Percentiles rank a stretch among this genome's conserved stretches.
Conservation (phyloP, 1,140 invertebrate species). For the Capitella teleta region DNA sequence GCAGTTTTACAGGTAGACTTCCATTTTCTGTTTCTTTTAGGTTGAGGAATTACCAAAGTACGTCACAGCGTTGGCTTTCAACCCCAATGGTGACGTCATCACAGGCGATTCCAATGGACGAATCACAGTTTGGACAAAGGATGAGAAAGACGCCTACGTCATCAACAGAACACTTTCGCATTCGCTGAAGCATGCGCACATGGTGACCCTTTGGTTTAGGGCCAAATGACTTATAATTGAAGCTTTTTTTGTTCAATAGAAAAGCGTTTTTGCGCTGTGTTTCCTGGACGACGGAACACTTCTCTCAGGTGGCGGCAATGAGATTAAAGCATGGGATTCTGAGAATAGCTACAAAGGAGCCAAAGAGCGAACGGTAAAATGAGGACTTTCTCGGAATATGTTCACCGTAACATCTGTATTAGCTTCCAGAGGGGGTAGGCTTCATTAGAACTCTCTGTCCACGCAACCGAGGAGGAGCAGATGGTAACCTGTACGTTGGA, state of each 20-base stretch:
- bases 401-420: too few species aligned
- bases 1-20: too few species aligned
- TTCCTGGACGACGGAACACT: constrained; percentile 81
- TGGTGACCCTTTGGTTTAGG: constrained; percentile 16
- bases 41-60: constrained; percentile 23
- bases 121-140: constrained; percentile 49
- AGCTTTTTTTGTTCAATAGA: constrained; percentile 31
- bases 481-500: constrained; percentile 66
- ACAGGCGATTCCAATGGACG: constrained; percentile 34
- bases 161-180: constrained; percentile 16
- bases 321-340: constrained; percentile 83
- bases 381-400: too few species aligned
- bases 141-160: constrained; percentile 62
- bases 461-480: constrained; percentile 67
- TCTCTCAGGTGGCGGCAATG: constrained; percentile 63
- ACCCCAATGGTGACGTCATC: constrained; percentile 27
- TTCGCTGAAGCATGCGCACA: constrained; percentile 27
- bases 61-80: constrained; percentile 27
- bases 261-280: constrained; percentile 70
- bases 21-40: too few species aligned
- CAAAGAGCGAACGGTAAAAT: constrained; percentile 72
- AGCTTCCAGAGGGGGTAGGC: constrained; percentile 71
- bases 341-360: constrained; percentile 80
- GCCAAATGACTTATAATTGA: neutral
- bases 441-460: constrained; percentile 77